phyloP scores from a whole-genome alignment of 2,113 vertebrate genomes.

The Oxyura jamaicensis region DNA sequence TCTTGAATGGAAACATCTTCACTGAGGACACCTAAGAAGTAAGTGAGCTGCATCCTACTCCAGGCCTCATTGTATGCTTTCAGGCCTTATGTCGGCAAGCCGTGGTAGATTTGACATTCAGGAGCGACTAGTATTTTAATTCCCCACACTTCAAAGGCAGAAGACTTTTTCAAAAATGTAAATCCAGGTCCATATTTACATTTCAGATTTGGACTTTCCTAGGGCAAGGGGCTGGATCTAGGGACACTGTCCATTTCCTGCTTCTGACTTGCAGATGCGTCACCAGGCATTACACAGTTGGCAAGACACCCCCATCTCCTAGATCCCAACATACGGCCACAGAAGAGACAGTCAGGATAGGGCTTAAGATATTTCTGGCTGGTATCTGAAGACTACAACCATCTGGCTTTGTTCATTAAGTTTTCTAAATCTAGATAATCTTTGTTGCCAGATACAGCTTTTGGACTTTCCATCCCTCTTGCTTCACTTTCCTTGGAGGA shows the following conservation, averaged over 20 bases:
- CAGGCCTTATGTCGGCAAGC: not conserved
- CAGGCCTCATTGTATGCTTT: not conserved
- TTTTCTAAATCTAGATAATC: constrained; percentile 68
- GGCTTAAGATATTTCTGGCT: constrained; percentile 63
- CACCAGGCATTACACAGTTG: constrained; percentile 48
- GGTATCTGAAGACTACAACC: constrained; percentile 45
- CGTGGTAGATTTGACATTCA: not conserved
- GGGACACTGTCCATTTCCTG: not conserved
- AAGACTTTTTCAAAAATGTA: not conserved
- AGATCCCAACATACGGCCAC: constrained; percentile 38
- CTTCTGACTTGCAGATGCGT: constrained; percentile 6
- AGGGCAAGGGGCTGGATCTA: not conserved
- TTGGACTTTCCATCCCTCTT: constrained; percentile 56
- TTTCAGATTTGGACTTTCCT: not conserved
- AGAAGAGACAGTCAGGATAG: constrained; percentile 38
- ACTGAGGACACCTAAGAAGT: not conserved
- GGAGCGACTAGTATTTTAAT: not conserved
- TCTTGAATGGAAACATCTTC: not conserved
- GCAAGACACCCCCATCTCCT: constrained; percentile 19
- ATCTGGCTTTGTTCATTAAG: constrained; percentile 65
- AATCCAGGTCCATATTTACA: not conserved
- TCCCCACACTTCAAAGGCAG: not conserved
- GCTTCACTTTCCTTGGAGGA: constrained; percentile 57
- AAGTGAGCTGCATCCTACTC: not conserved
- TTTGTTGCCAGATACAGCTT: constrained; percentile 55